Evolutionary conservation across 1,140 invertebrate genomes (phyloP).

Genomic region (Contarinia nasturtii): DNA sequence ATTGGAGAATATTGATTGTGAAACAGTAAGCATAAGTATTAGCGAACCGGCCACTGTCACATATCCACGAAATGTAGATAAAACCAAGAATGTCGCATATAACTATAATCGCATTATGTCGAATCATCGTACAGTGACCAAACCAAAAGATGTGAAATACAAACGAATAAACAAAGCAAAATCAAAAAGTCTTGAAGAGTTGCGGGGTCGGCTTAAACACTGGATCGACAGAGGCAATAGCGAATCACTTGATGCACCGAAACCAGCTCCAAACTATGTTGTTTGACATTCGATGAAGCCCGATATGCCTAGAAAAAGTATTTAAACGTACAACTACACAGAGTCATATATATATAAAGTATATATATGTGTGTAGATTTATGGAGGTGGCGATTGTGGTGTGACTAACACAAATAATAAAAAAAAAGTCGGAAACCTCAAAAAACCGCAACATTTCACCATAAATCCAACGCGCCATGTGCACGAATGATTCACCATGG

Average conservation of each 20-base stretch:
- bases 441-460: too few relatives aligned
- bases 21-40: constrained; percentile 23
- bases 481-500: too few relatives aligned
- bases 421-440: too few relatives aligned
- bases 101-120: constrained; percentile 75
- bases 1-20: constrained; percentile 9
- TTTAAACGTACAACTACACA: too few relatives aligned
- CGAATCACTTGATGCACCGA: neutral
- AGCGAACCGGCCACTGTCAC: constrained; percentile 13
- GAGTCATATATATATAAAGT: too few relatives aligned
- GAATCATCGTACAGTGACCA: constrained; percentile 72
- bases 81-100: constrained; percentile 35
- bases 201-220: constrained; percentile 60
- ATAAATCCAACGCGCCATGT: too few relatives aligned
- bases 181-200: constrained; percentile 69
- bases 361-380: too few relatives aligned
- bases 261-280: too few relatives aligned
- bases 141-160: constrained; percentile 79
- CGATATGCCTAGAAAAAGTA: too few relatives aligned
- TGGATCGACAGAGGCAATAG: constrained; percentile 62
- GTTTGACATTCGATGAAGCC: too few relatives aligned
- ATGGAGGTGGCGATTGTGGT: too few relatives aligned
- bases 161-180: constrained; percentile 79
- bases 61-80: constrained; percentile 3
- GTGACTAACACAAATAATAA: too few relatives aligned